Conservation (phyloP, 2,113 vertebrate genomes). For the Alouatta palliata region DNA sequence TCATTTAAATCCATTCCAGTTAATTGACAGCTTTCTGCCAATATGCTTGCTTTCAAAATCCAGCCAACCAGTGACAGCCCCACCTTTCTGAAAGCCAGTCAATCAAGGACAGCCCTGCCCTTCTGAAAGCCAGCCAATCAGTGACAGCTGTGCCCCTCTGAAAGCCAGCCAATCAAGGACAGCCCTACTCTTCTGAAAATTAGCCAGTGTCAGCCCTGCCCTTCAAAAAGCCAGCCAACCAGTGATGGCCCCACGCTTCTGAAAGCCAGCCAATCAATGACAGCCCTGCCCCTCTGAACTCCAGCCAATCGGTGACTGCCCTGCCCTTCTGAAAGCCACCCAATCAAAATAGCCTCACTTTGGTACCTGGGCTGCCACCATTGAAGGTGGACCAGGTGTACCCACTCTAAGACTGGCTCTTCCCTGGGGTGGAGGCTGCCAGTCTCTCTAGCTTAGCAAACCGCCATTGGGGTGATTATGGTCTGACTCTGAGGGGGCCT, state of each 20-base stretch:
- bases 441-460: not conserved
- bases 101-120: not conserved
- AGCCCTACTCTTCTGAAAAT: not conserved
- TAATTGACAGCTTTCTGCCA: not conserved
- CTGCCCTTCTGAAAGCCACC: not conserved
- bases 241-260: not conserved
- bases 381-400: not conserved
- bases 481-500: not conserved
- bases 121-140: not conserved
- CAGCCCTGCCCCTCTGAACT: not conserved
- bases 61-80: not conserved
- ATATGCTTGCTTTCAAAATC: not conserved
- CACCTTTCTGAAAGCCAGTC: not conserved
- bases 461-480: accelerated
- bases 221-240: no score
- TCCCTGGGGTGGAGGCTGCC: not conserved
- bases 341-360: not conserved
- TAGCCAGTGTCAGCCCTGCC: not conserved
- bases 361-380: not conserved
- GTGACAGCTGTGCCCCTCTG: not conserved
- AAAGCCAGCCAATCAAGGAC: not conserved
- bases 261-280: not conserved
- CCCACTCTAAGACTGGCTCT: not conserved
- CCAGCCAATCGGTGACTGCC: not conserved
- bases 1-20: not conserved